Evolutionary conservation across 1,140 invertebrate genomes (phyloP).

Genomic region (Pogonus chalceus): DNA sequence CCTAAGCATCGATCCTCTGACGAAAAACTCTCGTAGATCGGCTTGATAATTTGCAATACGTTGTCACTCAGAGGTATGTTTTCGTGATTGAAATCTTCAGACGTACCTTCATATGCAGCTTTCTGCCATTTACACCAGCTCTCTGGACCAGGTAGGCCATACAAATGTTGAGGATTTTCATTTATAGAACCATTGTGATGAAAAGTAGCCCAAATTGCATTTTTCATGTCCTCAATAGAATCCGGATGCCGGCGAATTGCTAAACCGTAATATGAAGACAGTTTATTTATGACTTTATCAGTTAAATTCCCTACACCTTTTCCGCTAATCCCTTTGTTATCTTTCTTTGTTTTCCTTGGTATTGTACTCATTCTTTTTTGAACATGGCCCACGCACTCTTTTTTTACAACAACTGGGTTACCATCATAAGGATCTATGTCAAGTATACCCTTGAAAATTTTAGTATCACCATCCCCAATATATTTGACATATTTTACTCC

Average conservation of each 20-base stretch:
- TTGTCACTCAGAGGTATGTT: conserved; percentile 5
- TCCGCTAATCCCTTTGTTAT: conserved; percentile 12
- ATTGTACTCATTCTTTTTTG: conserved; percentile 23
- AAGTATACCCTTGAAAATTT: conserved; percentile 19
- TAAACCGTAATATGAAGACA: conserved; percentile 24
- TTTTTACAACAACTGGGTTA: conserved; percentile 17
- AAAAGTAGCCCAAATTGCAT: conserved; percentile 22
- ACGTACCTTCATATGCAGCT: too few relatives aligned
- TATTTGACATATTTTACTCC: conserved; percentile 17
- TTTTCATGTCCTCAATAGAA: conserved; percentile 21
- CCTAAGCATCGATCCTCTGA: too few relatives aligned
- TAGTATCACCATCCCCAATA: conserved; percentile 23
- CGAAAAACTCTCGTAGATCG: conserved; percentile 12
- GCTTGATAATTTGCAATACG: conserved; percentile 10
- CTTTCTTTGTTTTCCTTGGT: conserved; percentile 14
- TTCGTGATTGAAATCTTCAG: conserved; percentile 9
- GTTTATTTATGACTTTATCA: conserved; percentile 18
- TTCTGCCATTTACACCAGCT: too few relatives aligned
- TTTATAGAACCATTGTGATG: conserved; percentile 21
- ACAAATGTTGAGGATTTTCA: too few relatives aligned
- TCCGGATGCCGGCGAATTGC: conserved; percentile 22
- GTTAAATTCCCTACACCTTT: conserved; percentile 19
- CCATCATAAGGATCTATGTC: conserved; percentile 15
- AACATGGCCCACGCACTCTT: conserved; percentile 23
- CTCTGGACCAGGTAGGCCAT: too few relatives aligned